Conservation (phyloP, 2,888 invertebrate genomes). For the Caenorhabditis wallacei region DNA sequence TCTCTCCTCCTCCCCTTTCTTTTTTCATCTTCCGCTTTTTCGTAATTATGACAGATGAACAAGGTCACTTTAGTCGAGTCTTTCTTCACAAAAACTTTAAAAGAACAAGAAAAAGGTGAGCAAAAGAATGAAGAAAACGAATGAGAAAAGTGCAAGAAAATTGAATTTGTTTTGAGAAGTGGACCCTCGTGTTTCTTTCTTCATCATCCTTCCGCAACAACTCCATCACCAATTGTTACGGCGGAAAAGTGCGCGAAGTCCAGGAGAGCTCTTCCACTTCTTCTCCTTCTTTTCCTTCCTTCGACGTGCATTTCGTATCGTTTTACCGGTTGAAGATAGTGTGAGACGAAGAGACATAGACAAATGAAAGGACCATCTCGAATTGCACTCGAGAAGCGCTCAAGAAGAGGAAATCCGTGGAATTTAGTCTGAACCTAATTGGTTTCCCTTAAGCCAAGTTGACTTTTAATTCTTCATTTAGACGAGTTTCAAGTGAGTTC, state of each 20-base stretch:
- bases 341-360: slow-evolving; percentile 46
- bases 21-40: slow-evolving; percentile 8
- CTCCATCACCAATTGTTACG: slow-evolving; percentile 59
- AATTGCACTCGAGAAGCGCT: slow-evolving; percentile 61
- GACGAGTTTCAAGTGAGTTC: slow-evolving; percentile 29
- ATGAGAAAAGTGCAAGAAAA: slow-evolving; percentile 50
- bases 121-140: slow-evolving; percentile 24
- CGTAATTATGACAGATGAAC: slow-evolving; percentile 57
- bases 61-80: slow-evolving; percentile 46
- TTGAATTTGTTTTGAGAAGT: slow-evolving; percentile 52
- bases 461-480: slow-evolving; percentile 44
- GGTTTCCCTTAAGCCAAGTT: slow-evolving; percentile 45
- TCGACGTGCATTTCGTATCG: slow-evolving; percentile 53
- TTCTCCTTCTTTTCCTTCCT: slow-evolving; percentile 33
- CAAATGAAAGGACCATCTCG: slow-evolving; percentile 62
- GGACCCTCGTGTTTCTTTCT: slow-evolving; percentile 42
- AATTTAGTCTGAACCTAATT: slow-evolving; percentile 55
- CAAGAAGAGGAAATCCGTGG: slow-evolving; percentile 51
- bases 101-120: slow-evolving; percentile 29
- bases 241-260: slow-evolving; percentile 46
- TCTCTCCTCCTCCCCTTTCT: not conserved
- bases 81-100: slow-evolving; percentile 33
- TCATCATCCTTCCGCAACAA: slow-evolving; percentile 59
- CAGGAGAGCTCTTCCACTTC: slow-evolving; percentile 49
- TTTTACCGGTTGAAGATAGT: slow-evolving; percentile 46